Percentiles rank a stretch among this genome's conserved stretches.
Evolutionary conservation across 1,140 invertebrate genomes (phyloP).

Genomic region (Platorchestia sp.): DNA sequence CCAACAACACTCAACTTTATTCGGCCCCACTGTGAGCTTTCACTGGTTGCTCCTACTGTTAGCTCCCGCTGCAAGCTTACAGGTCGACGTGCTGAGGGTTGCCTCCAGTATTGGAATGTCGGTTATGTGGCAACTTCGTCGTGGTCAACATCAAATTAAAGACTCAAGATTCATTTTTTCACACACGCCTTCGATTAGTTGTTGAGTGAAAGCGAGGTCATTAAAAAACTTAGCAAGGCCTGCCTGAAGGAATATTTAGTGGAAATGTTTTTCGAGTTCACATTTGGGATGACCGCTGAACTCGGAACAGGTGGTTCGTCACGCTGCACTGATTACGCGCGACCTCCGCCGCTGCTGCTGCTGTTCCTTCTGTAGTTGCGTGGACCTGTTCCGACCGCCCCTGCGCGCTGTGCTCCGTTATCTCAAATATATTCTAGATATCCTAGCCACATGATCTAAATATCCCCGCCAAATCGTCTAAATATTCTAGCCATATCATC

Average conservation of each 20-base stretch:
- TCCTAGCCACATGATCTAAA: background rate
- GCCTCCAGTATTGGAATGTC: background rate
- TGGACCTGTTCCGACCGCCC: background rate
- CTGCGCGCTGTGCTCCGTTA: background rate
- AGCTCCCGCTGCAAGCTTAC: too few species aligned
- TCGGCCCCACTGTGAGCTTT: too few species aligned
- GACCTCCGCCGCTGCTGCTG: constrained; percentile 13
- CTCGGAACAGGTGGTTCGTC: constrained; percentile 42
- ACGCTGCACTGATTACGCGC: constrained; percentile 39
- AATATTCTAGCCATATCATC: too few species aligned
- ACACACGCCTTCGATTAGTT: background rate
- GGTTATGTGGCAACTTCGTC: background rate
- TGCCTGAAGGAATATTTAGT: background rate
- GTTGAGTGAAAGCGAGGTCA: background rate
- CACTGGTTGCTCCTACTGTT: too few species aligned
- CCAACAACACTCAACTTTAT: too few species aligned
- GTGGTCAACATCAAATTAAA: background rate
- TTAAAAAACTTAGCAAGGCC: background rate
- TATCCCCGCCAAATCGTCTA: background rate
- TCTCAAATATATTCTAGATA: background rate
- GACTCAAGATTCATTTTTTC: background rate
- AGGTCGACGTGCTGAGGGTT: too few species aligned
- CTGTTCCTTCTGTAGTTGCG: background rate
- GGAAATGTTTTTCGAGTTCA: background rate
- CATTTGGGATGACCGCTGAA: background rate